Evolutionary conservation across 2,888 invertebrate genomes (phyloP), one percentile per base, ranked within the genome.

Genomic region (Siphonodentalium dalli): DNA sequence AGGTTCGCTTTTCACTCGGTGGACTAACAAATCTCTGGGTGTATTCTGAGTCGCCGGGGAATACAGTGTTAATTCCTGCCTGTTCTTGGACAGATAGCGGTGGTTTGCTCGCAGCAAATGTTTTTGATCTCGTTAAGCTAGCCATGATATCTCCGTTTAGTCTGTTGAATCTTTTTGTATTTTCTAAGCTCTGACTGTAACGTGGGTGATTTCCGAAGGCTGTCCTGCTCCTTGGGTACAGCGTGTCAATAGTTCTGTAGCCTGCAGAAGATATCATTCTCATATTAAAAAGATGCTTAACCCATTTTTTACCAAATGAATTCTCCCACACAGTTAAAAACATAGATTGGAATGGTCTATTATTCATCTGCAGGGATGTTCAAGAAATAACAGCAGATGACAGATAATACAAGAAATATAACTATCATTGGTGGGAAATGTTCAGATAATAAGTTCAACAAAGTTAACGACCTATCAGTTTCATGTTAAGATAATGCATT

Each of bases 61-160:
- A 81, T 3, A 61, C 73, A 4, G 71, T 77, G 63, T 79, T 78
- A 52, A 81, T 80, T 7, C 81, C 81, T 20, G 78, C 79, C 54
- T 75, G 74, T 57, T 80, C 79, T 61, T 81, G 80, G 15, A 76
- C 70, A 9, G 70, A 72, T 50, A 68, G 68, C 11, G 59, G 61
- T 33, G 55, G 56, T 31, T 62, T 61, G 13, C 65, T 64, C 7
- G 63, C 44, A 13, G 57, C 54, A 29, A 51, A 37, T 15, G 61
- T 39, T 26, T 24, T 13, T 47, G 18, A 31, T 27, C 38, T 47
- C 47, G 6, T 39, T 39, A 11, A 29, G 27, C 35, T 42, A 15
- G 48, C 47, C 15, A 31, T 37, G n/a, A 31, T 31, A n/a, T 53
- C 51, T 21, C 66, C 65, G 55, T 72, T 72, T 31, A 66, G 51